Base-by-base conservation (phyloP, 2,113 vertebrate species). In the Astatotilapia flaviijosephi region DNA sequence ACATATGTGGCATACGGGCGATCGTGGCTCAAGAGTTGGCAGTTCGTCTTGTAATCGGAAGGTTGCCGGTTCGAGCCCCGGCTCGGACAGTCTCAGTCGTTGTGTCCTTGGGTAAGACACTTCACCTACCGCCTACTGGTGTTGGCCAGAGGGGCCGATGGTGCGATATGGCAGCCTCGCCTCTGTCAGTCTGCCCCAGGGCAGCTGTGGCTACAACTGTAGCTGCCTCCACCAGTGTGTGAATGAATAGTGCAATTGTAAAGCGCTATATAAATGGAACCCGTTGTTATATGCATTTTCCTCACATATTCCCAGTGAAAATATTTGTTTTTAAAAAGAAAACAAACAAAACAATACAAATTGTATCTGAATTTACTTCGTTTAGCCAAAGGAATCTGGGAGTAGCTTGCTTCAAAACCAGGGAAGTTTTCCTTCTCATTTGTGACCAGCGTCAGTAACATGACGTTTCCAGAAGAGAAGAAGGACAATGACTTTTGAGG, bases 391-490 rank as follows among this genome's bases (percentile, higher is more conserved):
- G 97, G 95, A 54, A 99, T 92, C 96, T 99, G 98, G 40, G 97
- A 97, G 95, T 97, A 98, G 47, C 93, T 86, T 3, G 98, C 98
- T 84, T 96, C 96, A 90, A 99, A 99, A 7, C 98, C 98, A 0
- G 97, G 97, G 77, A 97, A 97, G 83, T 98, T 97, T 42, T 96
- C 97, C 12, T 97, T 94, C 2, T 96, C 94, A 45, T 96, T 97
- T 89, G 97, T 98, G 79, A 98, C 91, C 91, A 99, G 75, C 0
- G 95, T 97, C 87, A 99, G 70, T 3, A 99, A 93, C 96, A 99
- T 96, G 85, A 99, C 97, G 0, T 98, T 99, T 92, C 97, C 96
- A 51, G 98, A 99, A 35, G 98, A 99, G 83, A 98, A 79, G 95
- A 98, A 98, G 91, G 97, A 97, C 91, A 98, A 90, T 21, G 97